Percentiles rank a stretch among this genome's conserved stretches.
Evolutionary conservation across 2,888 invertebrate species (phyloP).

Genomic region (Brachypalpus laphriformis): DNA sequence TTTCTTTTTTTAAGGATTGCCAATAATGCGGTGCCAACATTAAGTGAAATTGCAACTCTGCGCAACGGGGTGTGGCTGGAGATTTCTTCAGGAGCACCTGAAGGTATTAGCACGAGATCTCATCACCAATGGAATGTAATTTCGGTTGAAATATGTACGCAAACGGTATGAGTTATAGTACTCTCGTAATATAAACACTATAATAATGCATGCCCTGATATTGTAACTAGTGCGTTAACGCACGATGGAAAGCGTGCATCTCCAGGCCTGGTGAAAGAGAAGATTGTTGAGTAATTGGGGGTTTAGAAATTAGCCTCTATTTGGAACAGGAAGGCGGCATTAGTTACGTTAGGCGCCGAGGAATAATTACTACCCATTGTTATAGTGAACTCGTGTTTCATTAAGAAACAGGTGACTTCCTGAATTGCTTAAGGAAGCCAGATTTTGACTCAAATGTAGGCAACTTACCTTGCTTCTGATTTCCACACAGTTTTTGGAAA

Average conservation of each 20-base stretch:
- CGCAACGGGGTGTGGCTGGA: conserved; percentile 54
- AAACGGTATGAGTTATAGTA: conserved; percentile 27
- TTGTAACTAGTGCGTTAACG: conserved; percentile 3
- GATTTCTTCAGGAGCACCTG: conserved; percentile 57
- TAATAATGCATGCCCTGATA: conserved; percentile 34
- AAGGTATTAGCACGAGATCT: conserved; percentile 61
- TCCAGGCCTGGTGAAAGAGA: not conserved
- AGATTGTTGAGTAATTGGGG: conserved; percentile 4
- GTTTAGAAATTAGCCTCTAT: not conserved
- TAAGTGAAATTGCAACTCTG: conserved; percentile 58
- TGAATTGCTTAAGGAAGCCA: no score
- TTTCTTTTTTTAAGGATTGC: conserved; percentile 1
- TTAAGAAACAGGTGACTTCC: no score
- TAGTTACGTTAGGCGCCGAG: not conserved
- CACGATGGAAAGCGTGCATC: not conserved
- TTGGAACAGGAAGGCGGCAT: conserved; percentile 10
- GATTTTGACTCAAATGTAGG: no score
- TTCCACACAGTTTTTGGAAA: no score
- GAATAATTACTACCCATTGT: not conserved
- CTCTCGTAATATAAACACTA: conserved; percentile 37
- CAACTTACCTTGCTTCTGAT: no score
- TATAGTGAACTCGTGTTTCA: not conserved
- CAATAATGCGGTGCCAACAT: conserved; percentile 65
- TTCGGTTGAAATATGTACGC: conserved; percentile 36
- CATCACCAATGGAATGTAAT: conserved; percentile 47